Evolutionary conservation across 2,888 invertebrate species (phyloP), one percentile per base, ranked within the genome.

Genomic region (Endomychus coccineus): DNA sequence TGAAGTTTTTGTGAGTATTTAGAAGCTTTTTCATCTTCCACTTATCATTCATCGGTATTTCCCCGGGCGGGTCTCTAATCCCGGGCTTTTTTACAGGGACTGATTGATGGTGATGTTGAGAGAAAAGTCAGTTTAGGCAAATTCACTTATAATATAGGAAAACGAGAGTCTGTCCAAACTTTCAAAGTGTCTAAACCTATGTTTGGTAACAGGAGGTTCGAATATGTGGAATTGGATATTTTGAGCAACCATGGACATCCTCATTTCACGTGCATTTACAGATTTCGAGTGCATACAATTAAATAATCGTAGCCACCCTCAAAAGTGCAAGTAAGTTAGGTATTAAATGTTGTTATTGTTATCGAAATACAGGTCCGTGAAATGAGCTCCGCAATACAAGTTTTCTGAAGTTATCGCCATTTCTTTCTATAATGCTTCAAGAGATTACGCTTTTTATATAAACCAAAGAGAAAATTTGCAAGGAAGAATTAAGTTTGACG

Each of bases 211-310:
- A 21, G 14, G 4, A 4, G 23, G 13, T 39, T 39, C 15, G 23
- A 34, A 12, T 29, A 19, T 24, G 15, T 39, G 1, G 34, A 39
- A 17, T 15, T 39, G 16, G 34, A 34, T 16, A 39, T 39, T 10
- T 16, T 17, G 6, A 34, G 11, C 17, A 39, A 39, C 10, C 16
- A 39, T 17, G 39, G 39, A 4, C 27, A 34, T 16, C 9, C 13
- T 4, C 10, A 11, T 5, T 34, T 10, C 15, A 39, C 39, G 3
- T 39, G 34, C 3, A 27, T 39, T 22, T 39, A 39, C 30, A 34
- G 39, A 27, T 39, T 39, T 21, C 27, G 34, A 17, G 39, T 39
- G 3, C 39, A 39, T 29, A 25, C 39, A 19, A n/a, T n/a, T n/a
- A n/a, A n/a, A n/a, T n/a, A n/a, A n/a, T n/a, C n/a, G n/a, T n/a